These are phyloP conservation scores for Melanargia galathea DNA, from an alignment of 2,888 invertebrate genomes.

Conservation along the genomic window DNA sequence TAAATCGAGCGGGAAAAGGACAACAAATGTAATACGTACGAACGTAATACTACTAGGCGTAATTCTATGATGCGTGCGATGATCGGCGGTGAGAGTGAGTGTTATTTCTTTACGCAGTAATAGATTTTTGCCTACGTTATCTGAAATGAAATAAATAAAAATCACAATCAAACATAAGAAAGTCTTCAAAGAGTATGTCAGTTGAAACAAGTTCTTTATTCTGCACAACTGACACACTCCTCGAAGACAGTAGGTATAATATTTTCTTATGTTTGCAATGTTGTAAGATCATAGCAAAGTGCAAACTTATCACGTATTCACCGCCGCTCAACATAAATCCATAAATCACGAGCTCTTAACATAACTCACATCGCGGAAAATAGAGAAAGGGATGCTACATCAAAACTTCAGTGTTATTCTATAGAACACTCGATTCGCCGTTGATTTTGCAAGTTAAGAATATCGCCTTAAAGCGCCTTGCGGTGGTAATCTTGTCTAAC, in stretches of 20 bases:
- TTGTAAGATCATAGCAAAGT: background rate
- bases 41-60: too few species aligned
- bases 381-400: background rate
- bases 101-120: too few species aligned
- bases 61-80: too few species aligned
- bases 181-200: too few species aligned
- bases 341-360: slow-evolving; percentile 16
- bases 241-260: too few species aligned
- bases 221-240: background rate
- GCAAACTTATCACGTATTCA: background rate
- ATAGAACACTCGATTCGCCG: background rate
- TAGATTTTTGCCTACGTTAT: background rate
- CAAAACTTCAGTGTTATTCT: background rate
- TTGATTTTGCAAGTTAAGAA: background rate
- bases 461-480: too few species aligned
- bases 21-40: too few species aligned
- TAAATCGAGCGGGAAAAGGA: too few species aligned
- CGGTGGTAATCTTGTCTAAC: too few species aligned
- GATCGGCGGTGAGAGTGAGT: too few species aligned
- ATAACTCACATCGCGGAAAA: slow-evolving; percentile 10
- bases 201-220: too few species aligned
- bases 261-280: background rate
- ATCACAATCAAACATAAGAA: too few species aligned
- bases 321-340: background rate
- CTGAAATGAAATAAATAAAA: background rate